Base-by-base conservation (phyloP, 1,140 invertebrate species). In the Drosophila teissieri region DNA sequence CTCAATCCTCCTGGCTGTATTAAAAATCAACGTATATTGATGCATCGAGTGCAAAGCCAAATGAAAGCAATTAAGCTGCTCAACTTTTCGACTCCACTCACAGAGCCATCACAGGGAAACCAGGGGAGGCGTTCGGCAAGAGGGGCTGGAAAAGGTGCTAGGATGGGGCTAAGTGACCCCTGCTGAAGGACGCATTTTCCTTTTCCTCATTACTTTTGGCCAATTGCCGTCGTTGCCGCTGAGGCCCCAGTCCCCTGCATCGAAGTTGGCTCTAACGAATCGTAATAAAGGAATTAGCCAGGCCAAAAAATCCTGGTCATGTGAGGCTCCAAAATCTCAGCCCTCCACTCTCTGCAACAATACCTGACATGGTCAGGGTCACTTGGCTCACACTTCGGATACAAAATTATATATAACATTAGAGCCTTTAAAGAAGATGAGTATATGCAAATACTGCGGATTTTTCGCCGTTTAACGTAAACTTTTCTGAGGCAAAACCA, bases 21-120 rank as follows among this genome's bases (percentile, higher is more conserved):
- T 78, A 69, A 89, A 84, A 90, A 90, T 89, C 80, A 84, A 84
- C 84, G 84, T 89, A 84, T 89, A 90, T 89, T 84, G 84, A 73
- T 88, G 84, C 65, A 44, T 64, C 67, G 53, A 48, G 54, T 58
- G 55, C 42, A 63, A 68, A 75, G 64, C 80, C 77, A 84, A 89
- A 89, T 89, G 85, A 89, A 89, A 84, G 84, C 85, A 89, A 89
- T 89, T 89, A 89, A 89, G 80, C 69, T 81, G 69, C 69, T 70
- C 69, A 78, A 72, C 74, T 65, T 76, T 57, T 78, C 27, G 42
- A 65, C 44, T 64, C 22, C 42, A n/a, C 12, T 19, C 19, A 40
- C n/a, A 8, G 34, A 4, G 64, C 24, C n/a, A 40, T 69, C 22
- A 55, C 48, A 24, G 10, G 39, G 1, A 17, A 17, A 2, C 5